Conservation (phyloP, 23 tunicate species). For the Halocynthia aurantium region DNA sequence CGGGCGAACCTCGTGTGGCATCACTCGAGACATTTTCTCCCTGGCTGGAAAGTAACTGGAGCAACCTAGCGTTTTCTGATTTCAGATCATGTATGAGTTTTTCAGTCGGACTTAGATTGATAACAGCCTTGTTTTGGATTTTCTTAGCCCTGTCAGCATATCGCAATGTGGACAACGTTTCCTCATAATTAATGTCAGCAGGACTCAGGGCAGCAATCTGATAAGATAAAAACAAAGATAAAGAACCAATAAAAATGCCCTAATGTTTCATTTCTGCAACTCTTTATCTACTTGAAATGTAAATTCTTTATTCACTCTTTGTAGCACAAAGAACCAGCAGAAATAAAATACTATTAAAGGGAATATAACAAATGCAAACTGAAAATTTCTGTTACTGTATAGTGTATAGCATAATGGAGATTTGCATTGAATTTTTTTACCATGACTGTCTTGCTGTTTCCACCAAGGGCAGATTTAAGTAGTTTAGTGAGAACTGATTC, state of each 20-base stretch:
- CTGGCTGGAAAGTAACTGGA: slow-evolving; percentile 29
- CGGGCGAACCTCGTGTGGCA: too few species aligned
- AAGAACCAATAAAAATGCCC: too few species aligned
- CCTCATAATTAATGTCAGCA: slow-evolving; percentile 71
- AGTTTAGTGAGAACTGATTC: slow-evolving; percentile 57
- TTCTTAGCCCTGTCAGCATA: slow-evolving; percentile 77
- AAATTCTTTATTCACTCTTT: too few species aligned
- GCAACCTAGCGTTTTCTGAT: slow-evolving; percentile 57
- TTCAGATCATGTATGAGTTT: slow-evolving; percentile 66
- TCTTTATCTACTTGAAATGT: too few species aligned
- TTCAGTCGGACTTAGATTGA: slow-evolving; percentile 79
- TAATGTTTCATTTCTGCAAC: too few species aligned
- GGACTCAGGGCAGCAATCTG: slow-evolving; percentile 84
- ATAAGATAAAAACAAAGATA: background rate
- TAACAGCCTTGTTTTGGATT: slow-evolving; percentile 61
- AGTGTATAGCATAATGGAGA: background rate
- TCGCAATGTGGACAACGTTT: slow-evolving; percentile 66
- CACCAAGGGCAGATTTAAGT: slow-evolving; percentile 72
- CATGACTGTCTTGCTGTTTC: slow-evolving; percentile 88
- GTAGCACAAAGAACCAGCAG: too few species aligned
- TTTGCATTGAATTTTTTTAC: slow-evolving; percentile 4
- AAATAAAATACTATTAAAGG: too few species aligned
- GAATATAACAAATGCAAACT: background rate
- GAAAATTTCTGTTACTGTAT: background rate
- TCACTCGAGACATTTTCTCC: background rate